Percentiles rank a stretch among this genome's conserved stretches.
phyloP scores from a whole-genome alignment of 2,888 invertebrate genomes.

The Pseudeuparius sepicola region DNA sequence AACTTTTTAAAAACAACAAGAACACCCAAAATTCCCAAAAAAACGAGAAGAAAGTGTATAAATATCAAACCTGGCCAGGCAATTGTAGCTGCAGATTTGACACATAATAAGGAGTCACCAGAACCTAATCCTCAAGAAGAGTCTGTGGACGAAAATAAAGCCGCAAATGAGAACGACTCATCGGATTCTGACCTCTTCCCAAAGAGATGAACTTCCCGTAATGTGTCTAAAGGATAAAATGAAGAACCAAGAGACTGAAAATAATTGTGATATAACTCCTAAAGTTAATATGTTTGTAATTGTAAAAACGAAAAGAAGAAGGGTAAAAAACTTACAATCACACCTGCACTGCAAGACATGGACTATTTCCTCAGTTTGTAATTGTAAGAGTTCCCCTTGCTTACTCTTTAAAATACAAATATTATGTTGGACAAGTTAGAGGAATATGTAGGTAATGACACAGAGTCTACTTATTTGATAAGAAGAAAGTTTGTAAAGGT shows the following conservation, averaged over 20 bases:
- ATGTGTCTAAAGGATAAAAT: conserved; percentile 2
- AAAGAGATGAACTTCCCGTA: neutral
- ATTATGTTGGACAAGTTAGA: conserved; percentile 1
- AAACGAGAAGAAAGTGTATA: conserved; percentile 2
- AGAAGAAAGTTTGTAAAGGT: neutral
- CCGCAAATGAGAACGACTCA: conserved; percentile 3
- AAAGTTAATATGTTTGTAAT: conserved; percentile 2
- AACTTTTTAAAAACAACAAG: conserved; percentile 1
- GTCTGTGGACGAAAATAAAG: neutral
- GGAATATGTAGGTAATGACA: neutral
- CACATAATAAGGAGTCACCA: neutral
- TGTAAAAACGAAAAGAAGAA: too few species aligned
- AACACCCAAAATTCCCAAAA: neutral
- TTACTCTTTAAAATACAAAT: neutral
- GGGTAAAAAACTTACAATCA: too few species aligned
- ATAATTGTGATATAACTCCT: neutral
- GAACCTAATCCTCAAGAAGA: neutral
- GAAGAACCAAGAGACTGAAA: conserved; percentile 1
- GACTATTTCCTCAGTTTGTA: too few species aligned
- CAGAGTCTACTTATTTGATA: neutral
- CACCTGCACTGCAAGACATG: too few species aligned
- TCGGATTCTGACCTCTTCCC: conserved; percentile 1
- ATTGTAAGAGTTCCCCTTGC: conserved; percentile 1
- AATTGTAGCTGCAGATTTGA: neutral
- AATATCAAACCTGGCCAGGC: neutral